These are phyloP conservation scores for Drosophila miranda DNA, from an alignment of 1,140 invertebrate species.

Conservation along the genomic window DNA sequence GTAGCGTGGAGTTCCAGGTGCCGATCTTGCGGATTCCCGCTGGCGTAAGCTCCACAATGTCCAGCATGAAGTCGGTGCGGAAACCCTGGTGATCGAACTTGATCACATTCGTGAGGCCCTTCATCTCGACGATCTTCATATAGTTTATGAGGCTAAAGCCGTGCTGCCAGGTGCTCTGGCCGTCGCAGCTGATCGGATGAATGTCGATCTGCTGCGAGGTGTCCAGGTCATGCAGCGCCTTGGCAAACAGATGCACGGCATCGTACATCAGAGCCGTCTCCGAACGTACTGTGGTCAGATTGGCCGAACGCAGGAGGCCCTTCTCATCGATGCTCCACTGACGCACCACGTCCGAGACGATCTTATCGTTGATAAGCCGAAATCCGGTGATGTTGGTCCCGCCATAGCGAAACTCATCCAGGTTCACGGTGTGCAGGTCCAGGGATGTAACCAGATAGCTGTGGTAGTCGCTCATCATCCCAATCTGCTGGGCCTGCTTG, in stretches of 20 bases:
- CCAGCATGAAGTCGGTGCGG: slow-evolving; percentile 93
- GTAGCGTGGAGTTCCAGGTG: slow-evolving; percentile 91
- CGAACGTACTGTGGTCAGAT: slow-evolving; percentile 86
- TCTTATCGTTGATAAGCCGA: slow-evolving; percentile 84
- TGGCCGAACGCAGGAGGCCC: slow-evolving; percentile 70
- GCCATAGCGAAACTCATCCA: slow-evolving; percentile 96
- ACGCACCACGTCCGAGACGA: slow-evolving; percentile 88
- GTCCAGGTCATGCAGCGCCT: slow-evolving; percentile 94
- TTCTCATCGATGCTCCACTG: slow-evolving; percentile 86
- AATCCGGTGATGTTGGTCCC: slow-evolving; percentile 97
- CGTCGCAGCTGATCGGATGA: slow-evolving; percentile 93
- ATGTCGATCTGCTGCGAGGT: slow-evolving; percentile 95
- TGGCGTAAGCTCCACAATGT: slow-evolving; percentile 93
- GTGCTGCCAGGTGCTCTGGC: slow-evolving; percentile 95
- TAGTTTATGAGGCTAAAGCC: slow-evolving; percentile 98
- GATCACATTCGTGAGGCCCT: slow-evolving; percentile 95
- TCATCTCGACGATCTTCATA: slow-evolving; percentile 97
- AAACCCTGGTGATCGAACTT: slow-evolving; percentile 97
- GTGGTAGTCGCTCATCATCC: slow-evolving; percentile 97
- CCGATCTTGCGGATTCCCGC: slow-evolving; percentile 92
- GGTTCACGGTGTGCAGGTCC: slow-evolving; percentile 94
- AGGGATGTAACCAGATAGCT: slow-evolving; percentile 95
- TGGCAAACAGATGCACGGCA: slow-evolving; percentile 96
- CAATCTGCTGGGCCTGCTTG: slow-evolving; percentile 96
- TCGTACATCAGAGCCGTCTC: slow-evolving; percentile 98